Conservation (phyloP, 2,113 vertebrate genomes). For the Aepyceros melampus region DNA sequence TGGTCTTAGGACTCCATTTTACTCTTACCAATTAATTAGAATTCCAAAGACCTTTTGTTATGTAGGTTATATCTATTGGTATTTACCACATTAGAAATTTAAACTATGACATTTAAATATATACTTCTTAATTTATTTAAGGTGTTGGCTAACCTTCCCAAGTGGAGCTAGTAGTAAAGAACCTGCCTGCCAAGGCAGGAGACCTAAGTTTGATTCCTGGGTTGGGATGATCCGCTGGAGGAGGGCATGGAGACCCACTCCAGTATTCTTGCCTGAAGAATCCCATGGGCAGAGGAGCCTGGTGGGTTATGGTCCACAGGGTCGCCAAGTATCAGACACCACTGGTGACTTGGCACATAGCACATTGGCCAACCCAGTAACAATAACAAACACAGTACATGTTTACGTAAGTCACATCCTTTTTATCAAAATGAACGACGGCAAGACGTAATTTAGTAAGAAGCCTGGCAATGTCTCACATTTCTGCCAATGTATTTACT, state of each 20-base stretch:
- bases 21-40: background rate
- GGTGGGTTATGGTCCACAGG: background rate
- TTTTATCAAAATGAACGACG: background rate
- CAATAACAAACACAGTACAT: background rate
- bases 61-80: background rate
- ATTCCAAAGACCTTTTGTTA: background rate
- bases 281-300: background rate
- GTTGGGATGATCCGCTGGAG: background rate
- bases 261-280: background rate
- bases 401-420: background rate
- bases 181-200: background rate
- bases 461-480: background rate
- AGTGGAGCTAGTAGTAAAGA: background rate
- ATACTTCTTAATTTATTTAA: constrained; percentile 5
- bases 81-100: background rate
- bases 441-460: background rate
- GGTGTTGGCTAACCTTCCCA: background rate
- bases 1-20: background rate
- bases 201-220: background rate
- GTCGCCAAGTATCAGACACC: accelerated
- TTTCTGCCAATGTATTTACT: constrained; percentile 25
- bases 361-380: background rate
- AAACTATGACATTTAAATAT: background rate
- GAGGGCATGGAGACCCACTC: background rate
- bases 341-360: background rate